Evolutionary conservation across 1,140 invertebrate genomes (phyloP).

Genomic region (Eueides isabella): DNA sequence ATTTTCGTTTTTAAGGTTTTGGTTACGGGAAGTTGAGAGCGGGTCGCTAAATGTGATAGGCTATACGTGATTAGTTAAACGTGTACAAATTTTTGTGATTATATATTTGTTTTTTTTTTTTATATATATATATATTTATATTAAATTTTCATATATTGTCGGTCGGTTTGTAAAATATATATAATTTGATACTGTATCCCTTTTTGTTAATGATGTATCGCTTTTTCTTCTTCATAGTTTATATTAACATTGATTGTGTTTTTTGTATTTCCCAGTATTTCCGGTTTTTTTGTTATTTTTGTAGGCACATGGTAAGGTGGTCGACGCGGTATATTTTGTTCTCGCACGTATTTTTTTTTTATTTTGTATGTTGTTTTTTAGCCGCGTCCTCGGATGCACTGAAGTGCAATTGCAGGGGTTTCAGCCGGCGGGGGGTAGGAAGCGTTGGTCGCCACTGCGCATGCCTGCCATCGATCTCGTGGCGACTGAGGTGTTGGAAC

Average conservation of each 20-base stretch:
- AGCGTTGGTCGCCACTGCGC: constrained; percentile 46
- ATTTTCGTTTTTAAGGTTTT: constrained; percentile 76
- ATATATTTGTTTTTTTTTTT: background rate
- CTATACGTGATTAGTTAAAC: constrained; percentile 70
- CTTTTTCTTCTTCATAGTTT: constrained; percentile 81
- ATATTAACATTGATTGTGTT: constrained; percentile 44
- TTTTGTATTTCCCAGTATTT: constrained; percentile 40
- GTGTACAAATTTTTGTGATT: constrained; percentile 73
- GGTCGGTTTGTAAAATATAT: constrained; percentile 52
- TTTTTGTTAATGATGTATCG: constrained; percentile 49
- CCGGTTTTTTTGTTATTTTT: constrained; percentile 2
- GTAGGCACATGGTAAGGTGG: constrained; percentile 43
- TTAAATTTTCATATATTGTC: constrained; percentile 62
- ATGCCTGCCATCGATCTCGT: constrained; percentile 74
- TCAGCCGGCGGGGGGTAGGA: constrained; percentile 48
- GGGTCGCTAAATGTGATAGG: constrained; percentile 38
- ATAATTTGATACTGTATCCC: constrained; percentile 47
- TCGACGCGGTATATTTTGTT: constrained; percentile 35
- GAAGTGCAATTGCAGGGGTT: constrained; percentile 75
- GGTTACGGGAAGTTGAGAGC: constrained; percentile 42
- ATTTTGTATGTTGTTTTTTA: constrained; percentile 60
- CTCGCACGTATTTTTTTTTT: constrained; percentile 49
- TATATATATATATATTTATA: constrained; percentile 34
- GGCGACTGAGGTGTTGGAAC: constrained; percentile 63
- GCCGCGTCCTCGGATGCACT: constrained; percentile 73